Percentiles rank a stretch among this genome's conserved stretches.
phyloP scores from a whole-genome alignment of 2,888 invertebrate species.

The Drosophila phalerata region DNA sequence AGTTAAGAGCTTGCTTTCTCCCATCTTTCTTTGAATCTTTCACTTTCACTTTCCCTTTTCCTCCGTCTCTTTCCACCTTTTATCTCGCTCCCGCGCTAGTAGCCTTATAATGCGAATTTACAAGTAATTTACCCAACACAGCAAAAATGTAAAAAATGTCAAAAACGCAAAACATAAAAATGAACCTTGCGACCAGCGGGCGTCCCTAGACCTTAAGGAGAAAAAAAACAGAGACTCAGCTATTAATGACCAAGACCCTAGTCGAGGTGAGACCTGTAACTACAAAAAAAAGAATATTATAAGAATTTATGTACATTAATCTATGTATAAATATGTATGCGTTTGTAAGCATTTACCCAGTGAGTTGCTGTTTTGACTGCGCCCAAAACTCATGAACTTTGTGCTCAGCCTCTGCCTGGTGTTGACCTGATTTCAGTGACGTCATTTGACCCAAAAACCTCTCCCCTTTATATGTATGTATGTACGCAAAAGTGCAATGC shows the following conservation, averaged over 20 bases:
- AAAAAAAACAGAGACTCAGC: slow-evolving; percentile 34
- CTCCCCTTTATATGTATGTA: neutral
- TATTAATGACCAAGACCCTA: slow-evolving; percentile 57
- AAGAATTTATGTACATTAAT: slow-evolving; percentile 1
- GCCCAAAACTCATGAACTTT: slow-evolving; percentile 32
- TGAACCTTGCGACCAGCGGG: slow-evolving; percentile 56
- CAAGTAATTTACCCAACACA: slow-evolving; percentile 71
- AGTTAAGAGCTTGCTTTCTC: slow-evolving; percentile 54
- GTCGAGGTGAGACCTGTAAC: slow-evolving; percentile 37
- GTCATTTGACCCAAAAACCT: slow-evolving; percentile 68
- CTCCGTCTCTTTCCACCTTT: neutral
- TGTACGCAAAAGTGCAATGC: slow-evolving; percentile 38
- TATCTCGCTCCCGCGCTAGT: neutral
- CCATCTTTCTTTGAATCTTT: neutral
- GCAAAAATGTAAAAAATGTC: slow-evolving; percentile 72
- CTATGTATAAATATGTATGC: slow-evolving; percentile 7
- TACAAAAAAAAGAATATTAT: slow-evolving; percentile 15
- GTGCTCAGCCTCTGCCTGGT: slow-evolving; percentile 34
- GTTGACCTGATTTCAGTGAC: slow-evolving; percentile 82
- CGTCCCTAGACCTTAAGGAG: slow-evolving; percentile 45
- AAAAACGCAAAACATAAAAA: slow-evolving; percentile 68
- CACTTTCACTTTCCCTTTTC: neutral
- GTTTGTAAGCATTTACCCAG: slow-evolving; percentile 46
- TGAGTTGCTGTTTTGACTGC: slow-evolving; percentile 69
- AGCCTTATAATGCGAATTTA: slow-evolving; percentile 69